Evolutionary conservation across 1,140 invertebrate species (phyloP), one percentile per base, ranked within the genome.

Genomic region (Drosophila ananassae): DNA sequence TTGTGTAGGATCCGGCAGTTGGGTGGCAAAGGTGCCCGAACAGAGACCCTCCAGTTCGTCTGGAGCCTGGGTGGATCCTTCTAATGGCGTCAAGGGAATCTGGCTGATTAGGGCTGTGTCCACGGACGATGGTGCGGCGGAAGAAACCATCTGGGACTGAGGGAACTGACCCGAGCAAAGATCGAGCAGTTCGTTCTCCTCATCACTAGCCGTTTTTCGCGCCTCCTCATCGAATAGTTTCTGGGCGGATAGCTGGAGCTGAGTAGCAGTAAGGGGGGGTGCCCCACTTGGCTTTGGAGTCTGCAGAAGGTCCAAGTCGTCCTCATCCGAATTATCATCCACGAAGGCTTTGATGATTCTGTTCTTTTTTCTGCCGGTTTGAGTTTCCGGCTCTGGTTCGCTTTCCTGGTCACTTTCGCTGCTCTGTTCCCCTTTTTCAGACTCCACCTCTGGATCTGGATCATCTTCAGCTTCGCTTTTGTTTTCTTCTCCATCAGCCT

Each of bases 141-240:
- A 62, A 22, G 73, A 71, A 3, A 8, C 8, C 24, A 55, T 56
- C 30, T 83, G 72, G 4, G 83, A 50, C n/a, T 81, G 77, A 0
- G 81, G 85, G 8, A 94, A 94, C 71, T 90, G 92, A 1, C 93
- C 93, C 0, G 94, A 94, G 79, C 93, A 94, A n/a, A 94, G 73
- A 6, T 90, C 91, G 9, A 94, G 72, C 9, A 94, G 68, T 48
- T 94, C 93, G 9, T 93, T 92, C 8, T 93, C 93, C 58, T 93
- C 92, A 0, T 93, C 87, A 52, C 89, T 91, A 25, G 72, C 84
- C 28, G 92, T 92, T 25, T 82, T 73, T 21, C 68, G 59, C 21
- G 64, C 32, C 55, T 84, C 79, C 46, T 56, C 90, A 82, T 76
- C 91, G 10, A 85, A 85, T 1, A 90, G 24, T 79, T 90, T 76